phyloP scores from a whole-genome alignment of 2,888 invertebrate genomes.

The Thymelicus lineola region DNA sequence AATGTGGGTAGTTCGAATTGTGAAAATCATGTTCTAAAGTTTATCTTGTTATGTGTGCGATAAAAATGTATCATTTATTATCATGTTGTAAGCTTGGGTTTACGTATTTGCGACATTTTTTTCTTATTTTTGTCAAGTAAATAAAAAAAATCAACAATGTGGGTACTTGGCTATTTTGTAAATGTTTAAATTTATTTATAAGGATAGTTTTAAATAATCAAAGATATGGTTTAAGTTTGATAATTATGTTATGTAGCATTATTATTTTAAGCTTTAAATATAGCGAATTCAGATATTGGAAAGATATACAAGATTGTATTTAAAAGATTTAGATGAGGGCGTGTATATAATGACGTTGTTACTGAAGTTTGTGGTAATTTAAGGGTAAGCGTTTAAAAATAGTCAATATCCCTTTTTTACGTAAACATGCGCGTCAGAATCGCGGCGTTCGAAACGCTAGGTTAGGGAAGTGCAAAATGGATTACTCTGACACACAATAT shows the following conservation, averaged over 20 bases:
- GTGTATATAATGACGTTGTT: constrained; percentile 10
- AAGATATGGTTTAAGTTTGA: constrained; percentile 14
- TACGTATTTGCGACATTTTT: not conserved
- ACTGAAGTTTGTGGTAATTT: constrained; percentile 6
- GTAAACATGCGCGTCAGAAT: constrained; percentile 9
- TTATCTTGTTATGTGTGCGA: not conserved
- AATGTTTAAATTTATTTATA: constrained; percentile 6
- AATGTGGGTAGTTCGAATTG: not conserved
- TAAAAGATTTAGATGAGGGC: not conserved
- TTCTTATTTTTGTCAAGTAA: not conserved
- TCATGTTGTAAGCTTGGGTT: not conserved
- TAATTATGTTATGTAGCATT: not conserved
- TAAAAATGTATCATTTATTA: not conserved
- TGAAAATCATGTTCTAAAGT: not conserved
- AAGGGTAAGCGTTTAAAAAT: constrained; percentile 4
- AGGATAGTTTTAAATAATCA: constrained; percentile 27
- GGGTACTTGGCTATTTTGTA: constrained; percentile 21
- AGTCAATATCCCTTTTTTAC: not conserved
- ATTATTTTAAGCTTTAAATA: constrained; percentile 10
- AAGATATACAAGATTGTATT: constrained; percentile 1
- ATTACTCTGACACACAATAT: constrained; percentile 55
- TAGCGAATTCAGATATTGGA: not conserved
- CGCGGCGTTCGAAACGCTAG: constrained; percentile 35
- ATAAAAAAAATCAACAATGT: not conserved
- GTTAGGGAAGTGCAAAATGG: constrained; percentile 56